A percentile compares a stretch with the other conserved stretches of the same genome.
phyloP scores from a whole-genome alignment of 2,888 invertebrate genomes.

The Proisotoma minuta region DNA sequence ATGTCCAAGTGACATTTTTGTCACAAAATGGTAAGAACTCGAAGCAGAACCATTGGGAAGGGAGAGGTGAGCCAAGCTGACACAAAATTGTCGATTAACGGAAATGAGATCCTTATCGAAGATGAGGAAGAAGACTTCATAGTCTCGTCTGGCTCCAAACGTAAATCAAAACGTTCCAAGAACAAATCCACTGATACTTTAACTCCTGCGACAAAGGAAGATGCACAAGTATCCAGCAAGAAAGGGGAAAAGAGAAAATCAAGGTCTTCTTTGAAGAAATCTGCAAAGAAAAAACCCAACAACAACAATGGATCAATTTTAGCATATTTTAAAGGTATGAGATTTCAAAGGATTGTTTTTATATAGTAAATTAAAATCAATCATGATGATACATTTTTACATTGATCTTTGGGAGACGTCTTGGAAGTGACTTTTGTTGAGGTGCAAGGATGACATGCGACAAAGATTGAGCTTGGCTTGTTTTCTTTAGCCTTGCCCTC shows the following conservation, averaged over 20 bases:
- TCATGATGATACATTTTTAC: background rate
- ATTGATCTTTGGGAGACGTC: background rate
- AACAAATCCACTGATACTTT: too few relatives aligned
- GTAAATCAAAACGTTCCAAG: too few relatives aligned
- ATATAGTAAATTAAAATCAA: too few relatives aligned
- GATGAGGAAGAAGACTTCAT: background rate
- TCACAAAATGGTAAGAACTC: background rate
- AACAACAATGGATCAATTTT: conserved; percentile 10
- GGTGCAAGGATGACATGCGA: too few relatives aligned
- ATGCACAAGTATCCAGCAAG: too few relatives aligned
- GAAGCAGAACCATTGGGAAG: background rate
- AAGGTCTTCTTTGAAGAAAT: too few relatives aligned
- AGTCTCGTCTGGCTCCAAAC: too few relatives aligned
- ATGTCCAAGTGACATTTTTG: too few relatives aligned
- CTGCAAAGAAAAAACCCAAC: background rate
- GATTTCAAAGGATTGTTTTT: too few relatives aligned
- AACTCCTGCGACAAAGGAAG: too few relatives aligned
- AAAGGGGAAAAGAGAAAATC: background rate
- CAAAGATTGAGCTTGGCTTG: background rate
- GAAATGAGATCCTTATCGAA: background rate
- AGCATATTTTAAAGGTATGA: conserved; percentile 12
- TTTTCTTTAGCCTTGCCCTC: too few relatives aligned
- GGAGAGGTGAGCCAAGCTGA: background rate
- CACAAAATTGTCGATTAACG: background rate
- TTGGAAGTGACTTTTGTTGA: too few relatives aligned